Evolutionary conservation across 2,797 vertebrate species (phyloP).

Genomic region (Chromis chromis): DNA sequence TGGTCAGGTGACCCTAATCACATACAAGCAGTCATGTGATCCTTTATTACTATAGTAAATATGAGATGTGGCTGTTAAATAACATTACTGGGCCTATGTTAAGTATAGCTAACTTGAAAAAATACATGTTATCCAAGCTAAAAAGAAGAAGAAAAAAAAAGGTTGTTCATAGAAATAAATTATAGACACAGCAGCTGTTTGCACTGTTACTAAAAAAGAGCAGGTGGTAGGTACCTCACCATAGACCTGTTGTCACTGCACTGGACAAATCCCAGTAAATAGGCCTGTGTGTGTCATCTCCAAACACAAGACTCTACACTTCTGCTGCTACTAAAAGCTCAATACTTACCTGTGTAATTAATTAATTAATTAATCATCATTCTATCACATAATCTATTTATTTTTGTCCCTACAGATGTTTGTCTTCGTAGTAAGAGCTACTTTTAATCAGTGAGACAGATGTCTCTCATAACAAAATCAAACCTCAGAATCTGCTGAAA

Average conservation of each 20-base stretch:
- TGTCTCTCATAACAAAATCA: slow-evolving; percentile 65
- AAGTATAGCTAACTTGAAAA: too few relatives aligned
- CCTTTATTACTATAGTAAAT: neutral
- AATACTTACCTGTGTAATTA: slow-evolving; percentile 77
- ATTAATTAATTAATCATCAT: too few relatives aligned
- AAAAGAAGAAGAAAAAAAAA: too few relatives aligned
- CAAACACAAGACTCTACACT: slow-evolving; percentile 47
- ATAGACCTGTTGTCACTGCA: slow-evolving; percentile 55
- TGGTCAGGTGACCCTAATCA: neutral
- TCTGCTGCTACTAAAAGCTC: slow-evolving; percentile 72
- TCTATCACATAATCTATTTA: slow-evolving; percentile 68
- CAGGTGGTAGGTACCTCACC: slow-evolving; percentile 66
- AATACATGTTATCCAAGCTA: too few relatives aligned
- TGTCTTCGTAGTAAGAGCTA: slow-evolving; percentile 63
- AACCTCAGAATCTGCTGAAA: slow-evolving; percentile 54
- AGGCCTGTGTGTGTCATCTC: slow-evolving; percentile 40
- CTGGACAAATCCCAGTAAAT: slow-evolving; percentile 61
- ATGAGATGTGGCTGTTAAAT: too few relatives aligned
- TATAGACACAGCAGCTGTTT: neutral
- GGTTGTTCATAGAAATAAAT: neutral
- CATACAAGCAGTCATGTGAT: neutral
- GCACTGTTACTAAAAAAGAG: slow-evolving; percentile 43
- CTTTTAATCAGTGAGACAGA: slow-evolving; percentile 73
- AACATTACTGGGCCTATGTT: too few relatives aligned
- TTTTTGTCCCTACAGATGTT: slow-evolving; percentile 76